Base-by-base conservation (phyloP, 2,113 vertebrate species). In the Brachionichthys hirsutus region DNA sequence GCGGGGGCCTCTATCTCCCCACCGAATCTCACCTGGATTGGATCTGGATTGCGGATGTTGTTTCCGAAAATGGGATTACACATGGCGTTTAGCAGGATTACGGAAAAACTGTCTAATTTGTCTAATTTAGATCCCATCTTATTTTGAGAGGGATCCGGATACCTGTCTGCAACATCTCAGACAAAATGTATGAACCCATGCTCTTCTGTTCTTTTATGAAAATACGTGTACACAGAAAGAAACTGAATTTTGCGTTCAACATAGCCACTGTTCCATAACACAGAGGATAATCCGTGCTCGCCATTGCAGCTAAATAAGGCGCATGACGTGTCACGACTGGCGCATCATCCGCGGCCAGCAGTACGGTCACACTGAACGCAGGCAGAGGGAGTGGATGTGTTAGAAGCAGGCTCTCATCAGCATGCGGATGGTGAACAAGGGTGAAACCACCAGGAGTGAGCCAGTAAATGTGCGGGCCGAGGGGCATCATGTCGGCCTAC, bases 401-500 rank as follows among this genome's bases (percentile, higher is more conserved):
- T 49, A 65, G 57, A 70, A 77, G 72, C 80, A 48, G 55, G 19
- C 69, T 30, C 42, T 45, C 50, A 67, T 73, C 53, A 70, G 48
- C 78, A 88, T 86, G 84, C 84, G 62, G 55, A 61, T 20, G 49
- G 51, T 66, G 18, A 44, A 71, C 10, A 42, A 44, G 14, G 54
- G 50, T 41, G 12, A 5, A 55, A 55, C 3, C 13, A 19, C 14
- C 2, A 12, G 6, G 13, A 12, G 17, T 48, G 35, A 17, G 48
- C 52, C 47, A 53, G 54, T 44, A 59, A 6, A 61, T 62, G 48
- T 46, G 17, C 40, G 38, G 41, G 48, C 50, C 35, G 51, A 30
- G 11, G 11, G 41, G 22, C 67, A 53, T 19, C 12, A 2, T 47
- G 19, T 6, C 4, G 14, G 63, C 91, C 74, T 89, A 99, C 97